Conservation (phyloP, 2,888 invertebrate species). For the Eupithecia centaureata region DNA sequence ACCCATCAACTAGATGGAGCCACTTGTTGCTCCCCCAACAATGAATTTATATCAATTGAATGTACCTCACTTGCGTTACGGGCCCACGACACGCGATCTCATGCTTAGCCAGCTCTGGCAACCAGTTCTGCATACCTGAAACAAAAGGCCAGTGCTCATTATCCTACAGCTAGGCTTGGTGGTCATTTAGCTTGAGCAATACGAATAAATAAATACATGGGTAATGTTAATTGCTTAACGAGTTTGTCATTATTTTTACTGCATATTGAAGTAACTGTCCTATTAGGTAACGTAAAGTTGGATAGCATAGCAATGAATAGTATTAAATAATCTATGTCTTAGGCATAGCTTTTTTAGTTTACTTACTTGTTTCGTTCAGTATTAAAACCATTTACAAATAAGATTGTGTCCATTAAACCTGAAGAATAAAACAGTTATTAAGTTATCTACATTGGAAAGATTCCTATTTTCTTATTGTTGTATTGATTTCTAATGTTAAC, state of each 20-base stretch:
- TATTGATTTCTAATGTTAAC: no score
- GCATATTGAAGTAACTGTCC: no score
- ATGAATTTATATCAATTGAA: slow-evolving; percentile 69
- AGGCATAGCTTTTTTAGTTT: no score
- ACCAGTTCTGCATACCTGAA: slow-evolving; percentile 27
- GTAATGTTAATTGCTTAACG: neutral
- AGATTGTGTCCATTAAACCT: no score
- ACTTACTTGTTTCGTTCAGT: no score
- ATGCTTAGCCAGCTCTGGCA: slow-evolving; percentile 13
- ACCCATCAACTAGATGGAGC: slow-evolving; percentile 51
- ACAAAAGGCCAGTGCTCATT: slow-evolving; percentile 19
- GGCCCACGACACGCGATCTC: slow-evolving; percentile 44
- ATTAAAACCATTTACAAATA: no score
- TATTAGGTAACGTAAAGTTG: no score
- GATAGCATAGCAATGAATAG: no score
- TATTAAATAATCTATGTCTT: no score
- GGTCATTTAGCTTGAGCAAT: neutral
- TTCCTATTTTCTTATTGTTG: no score
- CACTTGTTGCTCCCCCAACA: slow-evolving; percentile 82
- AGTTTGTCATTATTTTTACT: neutral
- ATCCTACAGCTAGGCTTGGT: neutral
- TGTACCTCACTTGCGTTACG: slow-evolving; percentile 44
- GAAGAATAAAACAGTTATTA: no score
- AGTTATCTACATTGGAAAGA: no score
- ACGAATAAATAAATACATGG: neutral